Base-by-base conservation (phyloP, 2,888 invertebrate genomes). In the Acanthosoma haemorrhoidale region DNA sequence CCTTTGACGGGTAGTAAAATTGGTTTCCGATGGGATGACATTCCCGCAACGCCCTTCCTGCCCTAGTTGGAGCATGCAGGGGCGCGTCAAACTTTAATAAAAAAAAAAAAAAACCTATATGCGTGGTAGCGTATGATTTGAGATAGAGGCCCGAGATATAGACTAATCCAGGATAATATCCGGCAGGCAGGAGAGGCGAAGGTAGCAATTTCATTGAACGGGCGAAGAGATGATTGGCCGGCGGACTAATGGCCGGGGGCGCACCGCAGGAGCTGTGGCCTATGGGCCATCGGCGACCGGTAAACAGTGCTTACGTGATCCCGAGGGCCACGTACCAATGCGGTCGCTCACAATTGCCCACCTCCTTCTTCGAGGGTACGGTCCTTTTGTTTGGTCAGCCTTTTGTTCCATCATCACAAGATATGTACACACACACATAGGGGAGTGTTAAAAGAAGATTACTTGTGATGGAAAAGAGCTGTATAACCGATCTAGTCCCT, bases 251-350 rank as follows among this genome's bases (percentile, higher is more conserved):
- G n/a, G n/a, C n/a, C 8, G 18, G 41, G 21, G 43, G 21, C 21
- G 13, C n/a, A n/a, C n/a, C n/a, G n/a, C n/a, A n/a, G n/a, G n/a
- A 8, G 21, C 43, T 34, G 60, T 60, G 60, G 32, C 60, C 60
- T 60, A 60, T 60, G 60, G 60, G 16, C 32, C 60, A 18, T 41
- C 13, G 13, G n/a, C 41, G 16, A 16, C 41, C 41, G 41, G 16
- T 60, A 60, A 60, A 36, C 60, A 60, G 15, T 13, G n/a, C 21
- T 18, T 60, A 60, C 60, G 32, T 60, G 60, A 60, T 60, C 13
- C 32, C 32, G 60, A 60, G 60, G 34, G 13, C 15, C 60, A 60
- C 60, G 60, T 60, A 60, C 16, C 0, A 16, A 15, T 60, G 60
- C 60, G 60, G 60, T 60, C 43, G 21, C 4, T 2, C 13, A 16